Conservation (phyloP, 1,140 invertebrate genomes). For the Hylaeus volcanicus region DNA sequence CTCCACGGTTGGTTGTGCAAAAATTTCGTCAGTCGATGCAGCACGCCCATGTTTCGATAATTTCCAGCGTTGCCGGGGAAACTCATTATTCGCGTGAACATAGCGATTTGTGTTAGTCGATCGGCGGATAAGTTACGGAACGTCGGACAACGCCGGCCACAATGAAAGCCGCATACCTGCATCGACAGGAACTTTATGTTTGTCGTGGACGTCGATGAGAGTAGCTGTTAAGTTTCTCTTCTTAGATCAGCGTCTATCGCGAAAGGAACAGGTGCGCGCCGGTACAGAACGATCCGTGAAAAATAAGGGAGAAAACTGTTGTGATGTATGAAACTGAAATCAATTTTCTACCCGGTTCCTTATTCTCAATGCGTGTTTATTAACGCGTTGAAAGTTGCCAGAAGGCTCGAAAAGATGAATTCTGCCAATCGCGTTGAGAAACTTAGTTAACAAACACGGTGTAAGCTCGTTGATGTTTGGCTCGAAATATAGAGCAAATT, state of each 20-base stretch:
- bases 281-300: neutral
- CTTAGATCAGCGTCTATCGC: conserved; percentile 3
- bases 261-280: neutral
- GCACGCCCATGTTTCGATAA: conserved; percentile 15
- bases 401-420: too few species aligned
- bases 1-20: conserved; percentile 1
- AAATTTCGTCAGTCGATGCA: conserved; percentile 19
- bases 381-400: too few species aligned
- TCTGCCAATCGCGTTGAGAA: too few species aligned
- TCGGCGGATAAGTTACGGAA: conserved; percentile 64
- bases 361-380: neutral
- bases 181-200: conserved; percentile 1
- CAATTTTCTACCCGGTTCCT: neutral
- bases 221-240: conserved; percentile 3
- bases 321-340: neutral
- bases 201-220: neutral
- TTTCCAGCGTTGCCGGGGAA: conserved; percentile 13
- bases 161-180: conserved; percentile 17
- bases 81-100: conserved; percentile 61
- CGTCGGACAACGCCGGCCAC: neutral
- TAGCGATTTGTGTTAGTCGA: neutral
- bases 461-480: too few species aligned
- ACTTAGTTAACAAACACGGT: too few species aligned
- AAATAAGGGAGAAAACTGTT: neutral
- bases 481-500: too few species aligned